Percentiles rank a stretch among this genome's conserved stretches.
Evolutionary conservation across 2,797 vertebrate species (phyloP).

Genomic region (Tarsius wallacei): DNA sequence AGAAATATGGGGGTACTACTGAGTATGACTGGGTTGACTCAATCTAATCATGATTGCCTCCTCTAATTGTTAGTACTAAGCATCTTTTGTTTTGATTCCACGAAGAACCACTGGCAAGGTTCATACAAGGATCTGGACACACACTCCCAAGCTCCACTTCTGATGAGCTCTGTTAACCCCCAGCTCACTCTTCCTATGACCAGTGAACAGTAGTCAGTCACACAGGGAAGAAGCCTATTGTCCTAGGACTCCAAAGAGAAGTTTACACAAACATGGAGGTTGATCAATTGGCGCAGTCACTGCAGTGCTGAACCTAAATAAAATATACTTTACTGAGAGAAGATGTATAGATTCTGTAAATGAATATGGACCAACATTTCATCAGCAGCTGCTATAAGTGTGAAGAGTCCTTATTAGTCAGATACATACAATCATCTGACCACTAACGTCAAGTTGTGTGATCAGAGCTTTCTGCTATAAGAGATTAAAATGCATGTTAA

Average conservation of each 20-base stretch:
- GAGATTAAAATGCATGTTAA: constrained; percentile 7
- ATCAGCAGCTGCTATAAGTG: not conserved
- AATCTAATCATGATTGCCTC: not conserved
- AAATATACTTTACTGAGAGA: constrained; percentile 19
- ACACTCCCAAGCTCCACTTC: not conserved
- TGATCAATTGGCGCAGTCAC: not conserved
- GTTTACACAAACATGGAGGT: not conserved
- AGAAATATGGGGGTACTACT: not conserved
- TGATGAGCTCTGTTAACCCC: not conserved
- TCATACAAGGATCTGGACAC: not conserved
- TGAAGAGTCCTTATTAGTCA: not conserved
- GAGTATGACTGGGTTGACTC: not conserved
- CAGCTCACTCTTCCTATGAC: not conserved
- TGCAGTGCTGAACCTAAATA: not conserved
- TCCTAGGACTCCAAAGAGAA: not conserved
- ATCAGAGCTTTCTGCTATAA: not conserved
- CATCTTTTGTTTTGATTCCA: not conserved
- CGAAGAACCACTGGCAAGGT: not conserved
- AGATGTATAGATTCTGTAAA: not conserved
- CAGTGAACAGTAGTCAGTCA: not conserved
- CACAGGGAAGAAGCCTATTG: not conserved
- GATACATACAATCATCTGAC: not conserved
- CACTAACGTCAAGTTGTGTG: not conserved
- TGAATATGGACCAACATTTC: not conserved
- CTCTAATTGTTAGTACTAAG: constrained; percentile 4